These are phyloP conservation scores for Garrulus glandarius DNA, from an alignment of 2,797 vertebrate genomes.

Conservation along the genomic window DNA sequence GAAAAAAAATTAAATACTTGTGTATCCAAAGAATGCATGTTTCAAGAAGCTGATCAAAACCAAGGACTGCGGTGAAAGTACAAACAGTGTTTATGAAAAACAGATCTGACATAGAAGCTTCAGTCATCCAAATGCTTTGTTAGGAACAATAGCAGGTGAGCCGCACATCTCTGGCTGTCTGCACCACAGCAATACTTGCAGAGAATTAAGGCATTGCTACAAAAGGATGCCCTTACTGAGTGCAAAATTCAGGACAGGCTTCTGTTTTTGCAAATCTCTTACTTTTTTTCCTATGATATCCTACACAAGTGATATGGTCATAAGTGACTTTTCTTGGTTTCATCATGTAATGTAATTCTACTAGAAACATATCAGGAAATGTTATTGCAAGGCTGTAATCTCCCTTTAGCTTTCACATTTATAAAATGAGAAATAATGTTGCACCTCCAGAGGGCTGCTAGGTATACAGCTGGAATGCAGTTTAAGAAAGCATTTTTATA, in stretches of 20 bases:
- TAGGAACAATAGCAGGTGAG: background rate
- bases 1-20: accelerated
- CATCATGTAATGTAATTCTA: background rate
- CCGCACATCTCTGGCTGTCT: background rate
- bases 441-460: background rate
- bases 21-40: background rate
- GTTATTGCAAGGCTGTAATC: background rate
- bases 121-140: background rate
- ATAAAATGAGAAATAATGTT: background rate
- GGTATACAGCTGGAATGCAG: background rate
- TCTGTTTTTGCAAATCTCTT: background rate
- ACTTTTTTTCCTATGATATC: background rate
- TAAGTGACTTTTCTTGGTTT: background rate
- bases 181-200: background rate
- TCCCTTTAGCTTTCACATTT: background rate
- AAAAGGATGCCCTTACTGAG: background rate
- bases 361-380: background rate
- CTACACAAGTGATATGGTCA: background rate
- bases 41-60: background rate
- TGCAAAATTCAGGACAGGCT: background rate
- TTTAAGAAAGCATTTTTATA: background rate
- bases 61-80: background rate
- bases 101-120: background rate
- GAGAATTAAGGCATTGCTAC: background rate
- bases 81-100: background rate